These are phyloP conservation scores for Burhinus oedicnemus DNA, from an alignment of 2,113 vertebrate genomes.

Conservation along the genomic window DNA sequence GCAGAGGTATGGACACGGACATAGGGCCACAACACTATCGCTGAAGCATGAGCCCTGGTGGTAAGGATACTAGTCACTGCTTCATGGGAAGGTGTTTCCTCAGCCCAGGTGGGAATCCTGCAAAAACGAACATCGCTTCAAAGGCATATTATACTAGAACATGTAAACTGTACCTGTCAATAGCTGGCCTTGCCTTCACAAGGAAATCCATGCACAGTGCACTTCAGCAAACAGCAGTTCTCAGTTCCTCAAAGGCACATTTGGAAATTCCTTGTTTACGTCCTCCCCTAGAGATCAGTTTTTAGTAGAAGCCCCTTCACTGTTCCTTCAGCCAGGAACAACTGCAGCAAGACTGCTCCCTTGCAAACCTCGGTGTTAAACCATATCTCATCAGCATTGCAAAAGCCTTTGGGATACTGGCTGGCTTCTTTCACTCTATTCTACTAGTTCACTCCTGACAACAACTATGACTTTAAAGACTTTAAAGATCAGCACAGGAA, in stretches of 20 bases:
- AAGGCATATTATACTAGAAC: neutral
- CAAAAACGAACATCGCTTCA: neutral
- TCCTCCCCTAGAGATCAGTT: fast-evolving
- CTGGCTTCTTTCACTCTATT: neutral
- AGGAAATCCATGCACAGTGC: neutral
- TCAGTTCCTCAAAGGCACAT: neutral
- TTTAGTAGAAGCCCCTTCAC: neutral
- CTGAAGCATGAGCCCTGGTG: neutral
- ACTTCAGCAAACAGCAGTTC: neutral
- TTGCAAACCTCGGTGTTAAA: neutral
- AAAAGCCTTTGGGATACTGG: neutral
- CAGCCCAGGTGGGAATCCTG: neutral
- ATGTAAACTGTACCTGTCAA: neutral
- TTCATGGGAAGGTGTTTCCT: neutral
- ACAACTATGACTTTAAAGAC: neutral
- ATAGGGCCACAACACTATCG: neutral
- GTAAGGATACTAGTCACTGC: neutral
- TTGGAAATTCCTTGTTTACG: neutral
- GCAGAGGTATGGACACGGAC: neutral
- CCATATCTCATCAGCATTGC: neutral
- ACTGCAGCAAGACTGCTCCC: neutral
- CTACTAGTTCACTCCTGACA: neutral
- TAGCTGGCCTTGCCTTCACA: neutral
- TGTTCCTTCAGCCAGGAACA: neutral
- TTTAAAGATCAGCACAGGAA: neutral